Evolutionary conservation across 1,140 invertebrate genomes (phyloP).

Genomic region (Lordiphosa collinella): DNA sequence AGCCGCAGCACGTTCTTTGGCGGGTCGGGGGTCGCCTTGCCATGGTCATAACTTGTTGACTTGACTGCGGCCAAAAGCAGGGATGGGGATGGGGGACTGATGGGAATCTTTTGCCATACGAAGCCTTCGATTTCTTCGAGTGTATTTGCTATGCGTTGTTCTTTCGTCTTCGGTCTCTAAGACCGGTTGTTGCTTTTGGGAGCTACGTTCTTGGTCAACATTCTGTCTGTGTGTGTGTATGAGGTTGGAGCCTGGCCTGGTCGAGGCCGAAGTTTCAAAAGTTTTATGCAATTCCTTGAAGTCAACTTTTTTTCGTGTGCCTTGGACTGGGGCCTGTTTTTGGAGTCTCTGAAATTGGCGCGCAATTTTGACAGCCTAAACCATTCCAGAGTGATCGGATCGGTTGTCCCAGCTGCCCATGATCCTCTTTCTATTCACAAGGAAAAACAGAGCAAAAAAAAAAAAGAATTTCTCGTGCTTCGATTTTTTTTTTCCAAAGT

Average conservation of each 20-base stretch:
- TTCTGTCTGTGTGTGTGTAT: slow-evolving; percentile 26
- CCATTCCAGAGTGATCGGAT: slow-evolving; percentile 13
- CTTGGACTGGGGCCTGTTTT: slow-evolving; percentile 25
- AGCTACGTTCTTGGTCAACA: slow-evolving; percentile 66
- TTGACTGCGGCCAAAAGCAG: background rate
- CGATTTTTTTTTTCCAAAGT: slow-evolving; percentile 20
- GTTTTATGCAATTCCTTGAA: slow-evolving; percentile 69
- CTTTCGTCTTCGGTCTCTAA: slow-evolving; percentile 59
- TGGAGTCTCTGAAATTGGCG: slow-evolving; percentile 65
- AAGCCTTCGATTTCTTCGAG: slow-evolving; percentile 56
- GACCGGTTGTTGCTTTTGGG: slow-evolving; percentile 65
- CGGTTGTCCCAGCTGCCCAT: slow-evolving; percentile 33
- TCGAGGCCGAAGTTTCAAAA: slow-evolving; percentile 63
- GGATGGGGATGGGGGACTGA: slow-evolving; percentile 16
- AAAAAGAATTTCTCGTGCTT: slow-evolving; percentile 24
- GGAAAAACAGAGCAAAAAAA: background rate
- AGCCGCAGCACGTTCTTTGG: slow-evolving; percentile 45
- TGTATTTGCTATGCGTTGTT: slow-evolving; percentile 52
- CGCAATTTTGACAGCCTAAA: slow-evolving; percentile 42
- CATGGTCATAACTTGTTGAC: slow-evolving; percentile 58
- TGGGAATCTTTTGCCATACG: slow-evolving; percentile 34
- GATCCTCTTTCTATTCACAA: slow-evolving; percentile 47
- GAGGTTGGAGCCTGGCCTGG: slow-evolving; percentile 47
- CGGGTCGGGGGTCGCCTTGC: slow-evolving; percentile 47
- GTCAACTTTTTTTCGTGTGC: slow-evolving; percentile 42